Conservation (phyloP, 2,797 vertebrate genomes). For the Pteropus rufus region DNA sequence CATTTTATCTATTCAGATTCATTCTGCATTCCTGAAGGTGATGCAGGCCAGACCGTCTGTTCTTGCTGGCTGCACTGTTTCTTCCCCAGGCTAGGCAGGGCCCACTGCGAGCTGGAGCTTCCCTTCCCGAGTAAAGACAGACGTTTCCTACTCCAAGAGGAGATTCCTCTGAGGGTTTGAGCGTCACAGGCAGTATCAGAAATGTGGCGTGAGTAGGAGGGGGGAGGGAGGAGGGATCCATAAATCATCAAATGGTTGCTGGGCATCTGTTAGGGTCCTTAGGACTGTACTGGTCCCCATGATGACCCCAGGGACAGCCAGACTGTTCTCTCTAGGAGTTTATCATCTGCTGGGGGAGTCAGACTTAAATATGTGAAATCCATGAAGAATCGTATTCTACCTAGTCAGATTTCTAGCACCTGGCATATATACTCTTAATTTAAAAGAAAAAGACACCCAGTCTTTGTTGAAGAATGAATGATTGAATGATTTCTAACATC, state of each 20-base stretch:
- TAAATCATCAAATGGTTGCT: accelerated
- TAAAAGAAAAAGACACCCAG: neutral
- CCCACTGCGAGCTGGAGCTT: neutral
- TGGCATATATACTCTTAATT: neutral
- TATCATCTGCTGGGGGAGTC: neutral
- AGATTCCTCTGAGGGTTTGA: neutral
- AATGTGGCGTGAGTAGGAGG: neutral
- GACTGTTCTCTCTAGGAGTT: neutral
- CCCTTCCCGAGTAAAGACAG: neutral
- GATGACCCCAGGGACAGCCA: neutral
- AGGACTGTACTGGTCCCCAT: neutral
- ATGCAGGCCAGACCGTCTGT: neutral
- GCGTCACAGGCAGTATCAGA: neutral
- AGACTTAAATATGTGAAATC: neutral
- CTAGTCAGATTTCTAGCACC: neutral
- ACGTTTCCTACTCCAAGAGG: neutral
- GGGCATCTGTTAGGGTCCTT: neutral
- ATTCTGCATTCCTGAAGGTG: constrained; percentile 18
- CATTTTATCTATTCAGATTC: constrained; percentile 44
- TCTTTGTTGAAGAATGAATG: neutral
- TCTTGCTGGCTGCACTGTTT: neutral
- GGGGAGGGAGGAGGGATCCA: neutral
- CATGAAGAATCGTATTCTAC: neutral
- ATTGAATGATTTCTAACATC: neutral
- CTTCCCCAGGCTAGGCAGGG: neutral